Evolutionary conservation across 2,888 invertebrate species (phyloP).

Genomic region (Ornithoptera priamus): DNA sequence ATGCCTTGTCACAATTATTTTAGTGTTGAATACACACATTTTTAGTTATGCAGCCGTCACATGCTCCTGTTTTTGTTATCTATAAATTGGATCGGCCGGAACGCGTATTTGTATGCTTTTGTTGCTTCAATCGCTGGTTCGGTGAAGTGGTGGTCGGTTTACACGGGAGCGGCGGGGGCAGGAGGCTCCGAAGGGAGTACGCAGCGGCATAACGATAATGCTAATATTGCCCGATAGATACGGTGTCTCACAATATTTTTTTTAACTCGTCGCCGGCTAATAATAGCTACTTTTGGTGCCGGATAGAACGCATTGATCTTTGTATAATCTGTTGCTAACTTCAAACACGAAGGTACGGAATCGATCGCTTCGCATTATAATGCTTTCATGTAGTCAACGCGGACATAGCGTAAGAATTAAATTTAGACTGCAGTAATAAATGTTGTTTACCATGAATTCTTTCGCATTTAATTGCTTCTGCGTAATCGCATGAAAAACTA

Average conservation of each 20-base stretch:
- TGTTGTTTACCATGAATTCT: background rate
- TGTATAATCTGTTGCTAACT: background rate
- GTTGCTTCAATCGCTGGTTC: constrained; percentile 47
- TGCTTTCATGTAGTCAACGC: constrained; percentile 1
- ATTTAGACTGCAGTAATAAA: constrained; percentile 1
- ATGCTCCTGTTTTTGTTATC: constrained; percentile 59
- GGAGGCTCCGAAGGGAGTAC: constrained; percentile 68
- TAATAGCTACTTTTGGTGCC: constrained; percentile 10
- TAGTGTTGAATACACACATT: constrained; percentile 44
- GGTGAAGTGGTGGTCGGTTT: constrained; percentile 54
- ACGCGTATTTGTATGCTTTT: constrained; percentile 50
- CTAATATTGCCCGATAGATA: constrained; percentile 52
- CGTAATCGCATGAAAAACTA: background rate
- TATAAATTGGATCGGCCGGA: constrained; percentile 55
- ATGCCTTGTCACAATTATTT: constrained; percentile 47
- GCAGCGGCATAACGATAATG: constrained; percentile 61
- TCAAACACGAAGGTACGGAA: constrained; percentile 1
- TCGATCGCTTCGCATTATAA: constrained; percentile 2
- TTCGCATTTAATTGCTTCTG: background rate
- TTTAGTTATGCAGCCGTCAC: constrained; percentile 48
- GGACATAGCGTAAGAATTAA: background rate
- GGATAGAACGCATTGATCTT: constrained; percentile 9
- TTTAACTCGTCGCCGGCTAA: constrained; percentile 30
- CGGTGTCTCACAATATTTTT: constrained; percentile 47
- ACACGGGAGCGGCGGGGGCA: constrained; percentile 63